Percentiles rank a stretch among this genome's conserved stretches.
Conservation (phyloP, 2,888 invertebrate genomes). For the Mythimna lalbum region DNA sequence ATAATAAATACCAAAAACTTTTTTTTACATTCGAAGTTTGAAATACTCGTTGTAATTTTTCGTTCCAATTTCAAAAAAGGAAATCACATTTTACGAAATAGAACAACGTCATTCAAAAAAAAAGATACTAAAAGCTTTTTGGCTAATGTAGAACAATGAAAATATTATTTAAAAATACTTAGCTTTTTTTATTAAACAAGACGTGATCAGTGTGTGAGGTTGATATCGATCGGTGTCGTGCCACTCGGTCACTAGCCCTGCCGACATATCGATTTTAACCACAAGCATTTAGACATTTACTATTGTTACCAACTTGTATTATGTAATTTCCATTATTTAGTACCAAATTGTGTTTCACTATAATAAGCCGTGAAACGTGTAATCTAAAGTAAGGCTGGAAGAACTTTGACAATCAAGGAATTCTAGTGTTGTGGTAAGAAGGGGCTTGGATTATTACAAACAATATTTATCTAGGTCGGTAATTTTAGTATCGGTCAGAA, state of each 20-base stretch:
- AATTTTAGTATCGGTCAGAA: no score
- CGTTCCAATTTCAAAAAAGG: constrained; percentile 7
- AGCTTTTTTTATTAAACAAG: constrained; percentile 23
- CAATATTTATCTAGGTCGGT: no score
- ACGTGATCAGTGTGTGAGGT: constrained; percentile 50
- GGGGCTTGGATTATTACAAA: no score
- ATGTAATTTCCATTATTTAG: no score
- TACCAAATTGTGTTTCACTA: no score
- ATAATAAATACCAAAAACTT: not conserved
- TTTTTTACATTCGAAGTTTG: constrained; percentile 4
- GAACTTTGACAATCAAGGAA: no score
- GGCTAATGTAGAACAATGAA: not conserved
- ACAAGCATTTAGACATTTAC: constrained; percentile 67
- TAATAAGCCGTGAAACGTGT: no score
- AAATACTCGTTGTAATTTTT: no score
- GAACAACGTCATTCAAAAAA: not conserved
- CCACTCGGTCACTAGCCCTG: constrained; percentile 75
- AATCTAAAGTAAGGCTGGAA: no score
- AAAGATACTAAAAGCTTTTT: not conserved
- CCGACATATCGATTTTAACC: constrained; percentile 77
- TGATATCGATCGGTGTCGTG: constrained; percentile 70
- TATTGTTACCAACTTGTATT: constrained; percentile 53
- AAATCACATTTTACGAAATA: not conserved
- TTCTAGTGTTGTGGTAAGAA: no score
- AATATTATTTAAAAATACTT: constrained; percentile 16